phyloP scores from a whole-genome alignment of 1,140 invertebrate species.

The Fopius arisanus region DNA sequence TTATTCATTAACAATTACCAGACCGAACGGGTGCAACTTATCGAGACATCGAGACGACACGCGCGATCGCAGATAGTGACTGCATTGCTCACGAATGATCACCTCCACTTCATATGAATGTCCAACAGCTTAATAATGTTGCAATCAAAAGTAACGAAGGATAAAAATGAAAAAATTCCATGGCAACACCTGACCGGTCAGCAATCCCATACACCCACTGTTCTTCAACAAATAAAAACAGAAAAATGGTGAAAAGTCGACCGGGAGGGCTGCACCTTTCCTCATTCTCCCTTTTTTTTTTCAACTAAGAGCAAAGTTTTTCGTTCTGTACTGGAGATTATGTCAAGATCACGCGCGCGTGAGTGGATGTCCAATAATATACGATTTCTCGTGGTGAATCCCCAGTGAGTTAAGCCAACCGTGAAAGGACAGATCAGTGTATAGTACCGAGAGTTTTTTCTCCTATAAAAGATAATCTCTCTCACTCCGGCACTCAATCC shows the following conservation, averaged over 20 bases:
- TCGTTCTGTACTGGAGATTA: conserved; percentile 32
- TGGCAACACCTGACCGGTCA: not conserved
- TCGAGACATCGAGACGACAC: not conserved
- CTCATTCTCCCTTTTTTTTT: not conserved
- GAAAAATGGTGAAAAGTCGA: too few relatives aligned
- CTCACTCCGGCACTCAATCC: conserved; percentile 11
- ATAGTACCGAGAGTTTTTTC: conserved; percentile 1
- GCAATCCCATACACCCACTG: not conserved
- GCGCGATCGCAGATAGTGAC: not conserved
- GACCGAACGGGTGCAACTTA: not conserved
- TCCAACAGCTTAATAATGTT: not conserved
- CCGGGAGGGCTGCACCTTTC: not conserved
- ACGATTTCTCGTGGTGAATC: conserved; percentile 27
- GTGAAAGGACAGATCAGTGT: conserved; percentile 19
- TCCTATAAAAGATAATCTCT: conserved; percentile 18
- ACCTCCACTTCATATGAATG: not conserved
- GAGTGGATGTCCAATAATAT: conserved; percentile 38
- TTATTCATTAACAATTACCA: conserved; percentile 56
- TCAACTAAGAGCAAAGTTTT: conserved; percentile 8
- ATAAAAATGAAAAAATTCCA: not conserved
- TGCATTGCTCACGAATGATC: not conserved
- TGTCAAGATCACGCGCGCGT: conserved; percentile 38
- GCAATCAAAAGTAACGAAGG: not conserved
- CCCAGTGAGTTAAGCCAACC: conserved; percentile 17
- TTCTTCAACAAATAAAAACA: too few relatives aligned